Base-by-base conservation (phyloP, 2,888 invertebrate species). In the Dorcus parallelipipedus region DNA sequence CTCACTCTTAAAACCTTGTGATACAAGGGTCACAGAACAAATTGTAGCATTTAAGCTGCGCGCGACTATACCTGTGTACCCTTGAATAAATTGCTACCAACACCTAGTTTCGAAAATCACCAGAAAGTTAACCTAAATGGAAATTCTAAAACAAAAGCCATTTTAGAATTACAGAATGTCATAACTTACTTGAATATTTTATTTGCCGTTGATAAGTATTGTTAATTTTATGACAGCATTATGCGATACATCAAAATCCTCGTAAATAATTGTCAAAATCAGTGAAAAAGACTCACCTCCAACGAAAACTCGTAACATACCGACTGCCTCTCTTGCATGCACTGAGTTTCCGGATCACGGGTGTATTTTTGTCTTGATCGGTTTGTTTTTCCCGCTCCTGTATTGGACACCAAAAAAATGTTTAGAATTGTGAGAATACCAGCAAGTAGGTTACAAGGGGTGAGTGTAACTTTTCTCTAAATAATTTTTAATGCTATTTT, bases 361-460 rank as follows among this genome's bases (percentile, higher is more conserved):
- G 60, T 60, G 60, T 52, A 62, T 56, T 52, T 54, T 53, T 54
- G 52, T 61, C 54, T 57, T 49, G 53, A 60, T 54, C 56, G 54
- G 49, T 60, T 64, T 63, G 59, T 62, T 62, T 62, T 52, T 59
- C 48, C 60, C 60, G 58, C 58, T 62, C 59, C 67, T 67, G 70
- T 71, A 70, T 69, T 70, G 70, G 68, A 67, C 68, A 61, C 69
- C 66, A 61, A 51, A 59, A 74, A 68, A 65, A 77, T 77, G 77
- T 73, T 74, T 64, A 71, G 74, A 69, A 64, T 75, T 57, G 60
- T 74, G 54, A 67, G 71, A 57, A 49, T 65, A 52, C 58, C 67
- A 55, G 64, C 69, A 58, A 63, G 67, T 52, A 69, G 69, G 64
- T 58, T 70, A 42, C 64, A 65, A 65, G 66, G 69, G 71, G 76